Evolutionary conservation across 2,888 invertebrate genomes (phyloP).

Genomic region (Cephus pulcher): DNA sequence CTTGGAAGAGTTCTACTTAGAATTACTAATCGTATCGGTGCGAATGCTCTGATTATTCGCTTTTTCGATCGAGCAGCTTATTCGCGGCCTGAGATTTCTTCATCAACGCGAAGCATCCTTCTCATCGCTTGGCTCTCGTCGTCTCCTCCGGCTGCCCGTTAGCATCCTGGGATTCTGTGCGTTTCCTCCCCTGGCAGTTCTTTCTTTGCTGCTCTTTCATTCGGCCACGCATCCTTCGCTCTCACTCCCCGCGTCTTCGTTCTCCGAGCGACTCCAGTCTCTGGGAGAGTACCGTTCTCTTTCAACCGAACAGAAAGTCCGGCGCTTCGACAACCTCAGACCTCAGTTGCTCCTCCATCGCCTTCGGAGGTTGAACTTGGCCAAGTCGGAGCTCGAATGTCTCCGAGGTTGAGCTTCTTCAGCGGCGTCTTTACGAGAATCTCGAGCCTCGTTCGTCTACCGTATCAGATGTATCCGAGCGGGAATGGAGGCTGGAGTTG

Average conservation of each 20-base stretch:
- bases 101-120: background rate
- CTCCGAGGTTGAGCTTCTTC: slow-evolving; percentile 1
- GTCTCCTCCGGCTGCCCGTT: background rate
- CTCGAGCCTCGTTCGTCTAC: slow-evolving; percentile 11
- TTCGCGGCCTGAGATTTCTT: background rate
- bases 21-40: background rate
- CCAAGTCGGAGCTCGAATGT: slow-evolving; percentile 14
- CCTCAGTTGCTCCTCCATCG: background rate
- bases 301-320: background rate
- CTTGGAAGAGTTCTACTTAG: background rate
- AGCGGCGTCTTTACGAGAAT: background rate
- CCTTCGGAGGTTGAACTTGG: background rate
- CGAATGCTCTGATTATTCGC: background rate
- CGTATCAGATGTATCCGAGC: slow-evolving; percentile 26
- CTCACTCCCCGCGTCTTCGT: too few species aligned
- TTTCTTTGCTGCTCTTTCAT: background rate
- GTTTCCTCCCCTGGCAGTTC: background rate
- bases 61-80: too few species aligned
- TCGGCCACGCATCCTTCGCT: background rate
- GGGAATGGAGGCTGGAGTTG: slow-evolving; percentile 39
- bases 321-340: background rate
- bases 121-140: background rate
- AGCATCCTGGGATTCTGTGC: background rate
- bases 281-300: background rate
- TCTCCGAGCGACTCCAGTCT: background rate